Base-by-base conservation (phyloP, 2,797 vertebrate genomes). In the Chelon labrosus region DNA sequence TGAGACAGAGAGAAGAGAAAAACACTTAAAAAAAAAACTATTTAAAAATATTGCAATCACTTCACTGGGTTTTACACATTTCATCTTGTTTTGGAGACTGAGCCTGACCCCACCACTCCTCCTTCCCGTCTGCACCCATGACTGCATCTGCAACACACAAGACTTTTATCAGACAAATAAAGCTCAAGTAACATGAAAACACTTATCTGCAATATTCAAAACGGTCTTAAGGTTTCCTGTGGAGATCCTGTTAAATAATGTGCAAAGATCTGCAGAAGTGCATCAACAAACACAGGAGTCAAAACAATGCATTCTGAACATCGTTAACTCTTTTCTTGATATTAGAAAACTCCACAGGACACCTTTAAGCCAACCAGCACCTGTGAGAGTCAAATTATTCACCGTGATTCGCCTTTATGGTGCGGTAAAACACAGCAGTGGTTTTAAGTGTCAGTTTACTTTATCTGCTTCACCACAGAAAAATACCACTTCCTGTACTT, bases 11-110 rank as follows among this genome's bases (percentile, higher is more conserved):
- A 27, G 59, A 22, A 6, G 9, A 41, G 8, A 25, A 2, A 52
- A 27, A 31, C 5, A 25, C 0, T 22, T 0, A 49, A 46, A 69
- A 54, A 14, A 51, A 52, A 59, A 62, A 0, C 31, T 10, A 39
- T 22, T 55, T 42, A 17, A 65, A 70, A 58, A 39, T 9, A 65
- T 50, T 73, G 58, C 57, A 70, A 38, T 57, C 0, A 0, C 3
- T 13, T 84, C 63, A 93, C 54, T 93, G 92, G 0, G 76, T 67
- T 60, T 83, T 90, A 47, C 92, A 94, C 49, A 88, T 74, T 0
- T 92, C 86, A 0, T 84, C 81, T 17, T 86, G 54, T 8, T 78
- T 89, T 3, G 90, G 90, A 67, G 90, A 90, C 44, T 11, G 9
- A 19, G 79, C 88, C 41, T 10, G 9, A 17, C 78, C 76, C 83